Base-by-base conservation (phyloP, 2,888 invertebrate genomes). In the Lomographa bimaculata region DNA sequence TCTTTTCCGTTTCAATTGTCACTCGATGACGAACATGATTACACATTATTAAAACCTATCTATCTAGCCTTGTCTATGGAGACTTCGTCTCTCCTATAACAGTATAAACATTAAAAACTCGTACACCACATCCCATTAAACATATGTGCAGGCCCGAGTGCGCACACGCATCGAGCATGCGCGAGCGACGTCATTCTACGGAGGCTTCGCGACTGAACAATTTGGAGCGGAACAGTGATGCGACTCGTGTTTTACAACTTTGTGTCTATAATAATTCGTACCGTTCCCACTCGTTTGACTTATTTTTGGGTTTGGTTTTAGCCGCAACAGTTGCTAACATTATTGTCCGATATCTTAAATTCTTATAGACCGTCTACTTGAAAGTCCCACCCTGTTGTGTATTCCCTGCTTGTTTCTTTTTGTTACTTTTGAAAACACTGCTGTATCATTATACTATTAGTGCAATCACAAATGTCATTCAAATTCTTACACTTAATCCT, bases 1-100 rank as follows among this genome's bases (percentile, higher is more conserved):
- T 87, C 87, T 87, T 89, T 70, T 89, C 82, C 81, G 87, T 87
- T 89, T 76, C 87, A 83, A 72, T 82, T 79, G 79, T 85, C 84
- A 85, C 79, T 79, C 78, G 67, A 74, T 79, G 70, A 77, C 73
- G 79, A 82, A 77, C 71, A 74, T 79, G 79, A 83, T 78, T 78
- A 82, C 72, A 63, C 67, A 74, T 81, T 79, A 63, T 72, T 67
- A 71, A 76, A 71, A 78, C 77, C 87, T 89, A 89, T 83, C 87
- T 87, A 89, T 36, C 86, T 89, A 87, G 87, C 87, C 82, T 77
- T 81, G 69, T 76, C 85, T 87, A 87, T 70, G 62, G 85, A 86
- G 86, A 86, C 85, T 67, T 77, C 55, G 84, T 86, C 86, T 77
- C 86, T 57, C 67, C 64, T 74, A 76, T 74, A 79, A 78, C 80